Base-by-base conservation (phyloP, 1,140 invertebrate genomes). In the Danaus plexippus region DNA sequence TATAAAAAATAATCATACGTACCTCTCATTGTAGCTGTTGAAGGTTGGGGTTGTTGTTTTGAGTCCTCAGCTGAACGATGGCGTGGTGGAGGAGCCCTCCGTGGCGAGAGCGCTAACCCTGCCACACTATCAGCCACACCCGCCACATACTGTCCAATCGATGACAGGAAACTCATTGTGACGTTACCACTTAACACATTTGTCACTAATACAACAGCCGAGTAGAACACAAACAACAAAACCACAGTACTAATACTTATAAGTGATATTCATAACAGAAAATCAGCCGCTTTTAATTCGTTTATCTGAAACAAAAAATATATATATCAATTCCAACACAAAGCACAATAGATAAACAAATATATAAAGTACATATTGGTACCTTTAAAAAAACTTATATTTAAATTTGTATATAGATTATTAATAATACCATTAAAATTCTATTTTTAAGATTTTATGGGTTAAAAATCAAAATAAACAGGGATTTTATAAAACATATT, bases 101-200 rank as follows among this genome's bases (percentile, higher is more conserved):
- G 93, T 41, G 93, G 93, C 57, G 92, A 93, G n/a, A 95, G 80
- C 42, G 89, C 91, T 54, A 95, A 79, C 67, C 91, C 93, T 9
- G 93, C 93, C 55, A 95, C 94, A 68, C 93, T 93, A 75, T 90
- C 92, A 60, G 90, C 91, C 69, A 85, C 91, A 59, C 89, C 91
- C 57, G 88, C 91, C 71, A 95, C 93, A 80, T 94, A 93, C 76
- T 95, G 93, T 67, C 94, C 92, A 59, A 95, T 80, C 9, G 93
- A 94, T 71, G 92, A 93, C 73, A 95, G 91, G 88, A 95, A 95
- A 89, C 94, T 95, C 94, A 95, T 95, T 57, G 52, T 56, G 15
- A 48, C 57, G 61, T 69, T 54, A 69, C 54, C 11, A 63, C 54
- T 64, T 41, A 52, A 65, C 66, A 57, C 75, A 78, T 75, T 63